phyloP scores from a whole-genome alignment of 2,113 vertebrate species.

The Copsychus sechellarum region DNA sequence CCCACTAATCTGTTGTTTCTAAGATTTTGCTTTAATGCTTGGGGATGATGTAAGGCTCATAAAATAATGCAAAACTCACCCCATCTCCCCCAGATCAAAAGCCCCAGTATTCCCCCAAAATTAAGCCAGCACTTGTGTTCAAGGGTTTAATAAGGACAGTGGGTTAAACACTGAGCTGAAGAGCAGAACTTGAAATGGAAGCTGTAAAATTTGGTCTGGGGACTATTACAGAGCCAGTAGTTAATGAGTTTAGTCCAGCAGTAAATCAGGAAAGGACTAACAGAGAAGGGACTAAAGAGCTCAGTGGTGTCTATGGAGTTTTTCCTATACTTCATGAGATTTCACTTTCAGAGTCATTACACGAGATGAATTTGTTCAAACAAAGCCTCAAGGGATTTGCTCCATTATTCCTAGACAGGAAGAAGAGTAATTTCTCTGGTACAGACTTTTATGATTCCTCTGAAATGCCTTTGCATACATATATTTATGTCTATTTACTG shows the following conservation, averaged over 20 bases:
- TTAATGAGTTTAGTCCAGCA: slow-evolving; percentile 22
- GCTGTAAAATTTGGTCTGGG: slow-evolving; percentile 10
- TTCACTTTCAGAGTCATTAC: not conserved
- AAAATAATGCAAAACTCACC: not conserved
- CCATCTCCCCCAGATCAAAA: not conserved
- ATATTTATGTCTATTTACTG: not conserved
- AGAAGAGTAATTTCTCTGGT: not conserved
- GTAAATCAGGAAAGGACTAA: slow-evolving; percentile 33
- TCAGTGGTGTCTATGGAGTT: not conserved
- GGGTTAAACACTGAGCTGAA: not conserved
- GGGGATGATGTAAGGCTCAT: not conserved
- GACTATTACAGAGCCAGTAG: not conserved
- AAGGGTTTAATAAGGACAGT: not conserved
- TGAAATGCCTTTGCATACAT: not conserved
- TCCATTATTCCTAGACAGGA: not conserved
- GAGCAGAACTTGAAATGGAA: not conserved
- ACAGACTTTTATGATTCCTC: not conserved
- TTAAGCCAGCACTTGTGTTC: not conserved
- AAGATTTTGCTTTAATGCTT: not conserved
- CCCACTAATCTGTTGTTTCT: not conserved
- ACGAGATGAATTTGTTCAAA: not conserved
- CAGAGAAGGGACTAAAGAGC: not conserved
- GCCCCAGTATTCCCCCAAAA: not conserved
- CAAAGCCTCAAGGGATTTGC: not conserved
- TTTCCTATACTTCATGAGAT: not conserved